Base-by-base conservation (phyloP, 2,888 invertebrate species). In the Spodoptera littoralis region DNA sequence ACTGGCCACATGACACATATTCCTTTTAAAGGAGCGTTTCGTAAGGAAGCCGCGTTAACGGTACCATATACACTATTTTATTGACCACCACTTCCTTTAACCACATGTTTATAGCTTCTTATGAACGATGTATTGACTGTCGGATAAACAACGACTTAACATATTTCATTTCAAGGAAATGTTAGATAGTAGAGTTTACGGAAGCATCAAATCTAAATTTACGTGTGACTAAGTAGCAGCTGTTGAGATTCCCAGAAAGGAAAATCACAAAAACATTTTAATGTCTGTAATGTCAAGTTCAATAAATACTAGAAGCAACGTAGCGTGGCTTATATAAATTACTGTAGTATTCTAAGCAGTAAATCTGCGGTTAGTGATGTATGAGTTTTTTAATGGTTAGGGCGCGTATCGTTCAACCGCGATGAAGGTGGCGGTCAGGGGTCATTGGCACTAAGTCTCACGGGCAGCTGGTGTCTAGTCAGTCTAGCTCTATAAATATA, bases 1-100 rank as follows among this genome's bases (percentile, higher is more conserved):
- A 46, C 50, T n/a, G 44, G 46, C 46, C 68, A 51, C 41, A 63
- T 67, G 71, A 65, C 77, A 77, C 69, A 70, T 74, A 73, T 75
- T 48, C 76, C 76, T 70, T 76, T 2, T 73, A 70, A 75, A 73
- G 74, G 81, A 64, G n/a, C 59, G 60, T 72, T 65, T 70, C 64
- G 70, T 73, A 79, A 69, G 73, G 64, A 68, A 70, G 63, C 65
- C 63, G 52, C 41, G 42, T 59, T 68, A 76, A 73, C 70, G 67
- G 73, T 58, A 64, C 60, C 42, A 12, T 42, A 59, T 36, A 36
- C 24, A 43, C 63, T 65, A n/a, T 61, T 67, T 68, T 58, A 77
- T 61, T 65, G 56, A 62, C 49, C 13, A 11, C 13, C 46, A 66
- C 60, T 65, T 69, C 74, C 68, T 73, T 61, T 44, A 69, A 12